A percentile compares a stretch with the other conserved stretches of the same genome.
Conservation (phyloP, 1,140 invertebrate species). For the Asobara japonica region DNA sequence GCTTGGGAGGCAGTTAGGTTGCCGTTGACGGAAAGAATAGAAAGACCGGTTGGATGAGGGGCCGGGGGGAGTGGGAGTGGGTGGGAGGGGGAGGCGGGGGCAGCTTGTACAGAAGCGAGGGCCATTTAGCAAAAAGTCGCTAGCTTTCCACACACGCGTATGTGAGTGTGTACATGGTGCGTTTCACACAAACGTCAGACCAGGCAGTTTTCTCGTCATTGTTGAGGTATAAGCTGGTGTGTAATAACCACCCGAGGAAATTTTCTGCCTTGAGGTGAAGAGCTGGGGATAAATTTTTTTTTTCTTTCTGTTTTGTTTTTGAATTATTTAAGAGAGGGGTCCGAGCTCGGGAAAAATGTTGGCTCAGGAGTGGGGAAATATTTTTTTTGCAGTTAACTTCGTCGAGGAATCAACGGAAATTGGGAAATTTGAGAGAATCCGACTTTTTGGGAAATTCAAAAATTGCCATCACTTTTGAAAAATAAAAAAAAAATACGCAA, state of each 20-base stretch:
- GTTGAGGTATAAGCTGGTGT: conserved; percentile 44
- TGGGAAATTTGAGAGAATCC: too few relatives aligned
- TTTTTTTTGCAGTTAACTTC: too few relatives aligned
- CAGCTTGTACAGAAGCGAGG: conserved; percentile 39
- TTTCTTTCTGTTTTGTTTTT: conserved; percentile 4
- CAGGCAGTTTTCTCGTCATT: conserved; percentile 49
- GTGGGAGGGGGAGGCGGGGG: neutral
- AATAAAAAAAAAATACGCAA: too few relatives aligned
- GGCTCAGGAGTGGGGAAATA: too few relatives aligned
- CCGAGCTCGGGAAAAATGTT: conserved; percentile 15
- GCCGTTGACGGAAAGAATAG: conserved; percentile 23
- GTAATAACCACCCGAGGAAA: conserved; percentile 41
- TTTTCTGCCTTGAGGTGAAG: conserved; percentile 49
- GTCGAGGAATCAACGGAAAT: too few relatives aligned
- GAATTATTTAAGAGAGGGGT: neutral
- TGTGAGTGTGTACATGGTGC: conserved; percentile 27
- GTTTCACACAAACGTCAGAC: conserved; percentile 20
- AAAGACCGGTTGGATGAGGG: conserved; percentile 1
- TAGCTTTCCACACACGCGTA: conserved; percentile 45
- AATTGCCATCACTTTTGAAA: too few relatives aligned
- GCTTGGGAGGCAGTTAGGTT: conserved; percentile 33
- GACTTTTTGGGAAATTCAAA: too few relatives aligned
- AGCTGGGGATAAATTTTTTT: conserved; percentile 10
- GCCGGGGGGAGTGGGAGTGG: neutral
- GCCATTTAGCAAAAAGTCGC: conserved; percentile 59